Base-by-base conservation (phyloP, 2,113 vertebrate species). In the Tragelaphus strepsiceros region DNA sequence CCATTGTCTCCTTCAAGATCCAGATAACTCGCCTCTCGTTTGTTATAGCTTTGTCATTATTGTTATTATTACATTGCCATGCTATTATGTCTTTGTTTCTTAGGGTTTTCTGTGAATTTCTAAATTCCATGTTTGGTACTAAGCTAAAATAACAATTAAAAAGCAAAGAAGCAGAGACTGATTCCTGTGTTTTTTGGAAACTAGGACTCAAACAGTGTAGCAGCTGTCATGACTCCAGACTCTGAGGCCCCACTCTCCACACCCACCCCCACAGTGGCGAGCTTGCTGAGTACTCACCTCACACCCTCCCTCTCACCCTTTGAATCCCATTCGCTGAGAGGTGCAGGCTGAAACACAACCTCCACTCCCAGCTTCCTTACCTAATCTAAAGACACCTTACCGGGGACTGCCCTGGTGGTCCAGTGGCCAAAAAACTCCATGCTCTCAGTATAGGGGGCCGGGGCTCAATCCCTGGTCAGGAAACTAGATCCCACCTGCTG, bases 21-120 rank as follows among this genome's bases (percentile, higher is more conserved):
- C 90, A 14, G 78, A 58, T 19, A 78, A 35, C 16, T 58, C 19
- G 46, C 39, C 21, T 30, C 5, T 67, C 14, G 1, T 24, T 12
- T n/a, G 61, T 77, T 78, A 56, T 11, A 15, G 56, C 88, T 88
- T 90, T 56, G 16, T n/a, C 62, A 6, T 96, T 85, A 32, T 28
- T 77, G 21, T 77, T 67, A 54, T 46, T 67, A 61, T 35, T 19
- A 74, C 19, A 83, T 39, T 28, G 59, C 62, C 28, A n/a, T 49
- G 49, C 71, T 92, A 21, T n/a, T 21, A 4, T 35, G 6, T 9
- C 53, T 91, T 85, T 6, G 12, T 95, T 90, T 91, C 90, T 77
- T 54, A 39, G 53, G 53, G 43, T 81, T 85, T 78, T 46, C 74
- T 26, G 46, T 94, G 93, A 78, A 21, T 90, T 54, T 94, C 62